phyloP scores from a whole-genome alignment of 2,113 vertebrate genomes.

The Neotragus moschatus region DNA sequence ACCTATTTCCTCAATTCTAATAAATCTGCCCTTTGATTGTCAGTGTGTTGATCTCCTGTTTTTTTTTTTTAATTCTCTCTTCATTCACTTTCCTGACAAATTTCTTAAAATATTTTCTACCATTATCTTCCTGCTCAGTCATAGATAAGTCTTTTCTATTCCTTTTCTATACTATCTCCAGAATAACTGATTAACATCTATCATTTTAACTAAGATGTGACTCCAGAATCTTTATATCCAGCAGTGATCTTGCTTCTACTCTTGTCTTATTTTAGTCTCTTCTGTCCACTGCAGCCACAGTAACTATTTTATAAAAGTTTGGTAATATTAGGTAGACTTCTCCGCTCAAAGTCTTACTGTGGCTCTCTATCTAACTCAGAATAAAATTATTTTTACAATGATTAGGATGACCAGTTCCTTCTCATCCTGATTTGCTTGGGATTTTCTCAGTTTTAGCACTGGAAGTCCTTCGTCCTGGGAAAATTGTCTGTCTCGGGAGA shows the following conservation, averaged over 20 bases:
- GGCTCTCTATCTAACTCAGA: background rate
- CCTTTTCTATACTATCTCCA: background rate
- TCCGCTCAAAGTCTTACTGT: background rate
- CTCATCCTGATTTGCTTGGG: background rate
- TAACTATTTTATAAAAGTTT: background rate
- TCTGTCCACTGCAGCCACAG: background rate
- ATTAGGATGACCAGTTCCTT: background rate
- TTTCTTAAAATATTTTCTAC: background rate
- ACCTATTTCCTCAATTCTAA: background rate
- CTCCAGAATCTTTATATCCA: background rate
- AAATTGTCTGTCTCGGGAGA: background rate
- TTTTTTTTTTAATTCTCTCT: background rate
- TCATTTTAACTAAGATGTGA: background rate
- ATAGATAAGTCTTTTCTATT: background rate
- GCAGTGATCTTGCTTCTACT: background rate
- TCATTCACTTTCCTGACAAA: conserved; percentile 12
- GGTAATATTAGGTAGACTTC: background rate
- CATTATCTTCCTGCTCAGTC: background rate
- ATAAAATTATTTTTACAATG: background rate
- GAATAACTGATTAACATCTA: background rate
- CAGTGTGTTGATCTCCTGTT: background rate
- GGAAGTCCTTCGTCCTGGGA: background rate
- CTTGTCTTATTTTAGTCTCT: background rate
- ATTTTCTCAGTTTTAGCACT: background rate
- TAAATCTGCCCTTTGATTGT: background rate